Base-by-base conservation (phyloP, 2,888 invertebrate genomes). In the Sphaerophoria rueppellii region DNA sequence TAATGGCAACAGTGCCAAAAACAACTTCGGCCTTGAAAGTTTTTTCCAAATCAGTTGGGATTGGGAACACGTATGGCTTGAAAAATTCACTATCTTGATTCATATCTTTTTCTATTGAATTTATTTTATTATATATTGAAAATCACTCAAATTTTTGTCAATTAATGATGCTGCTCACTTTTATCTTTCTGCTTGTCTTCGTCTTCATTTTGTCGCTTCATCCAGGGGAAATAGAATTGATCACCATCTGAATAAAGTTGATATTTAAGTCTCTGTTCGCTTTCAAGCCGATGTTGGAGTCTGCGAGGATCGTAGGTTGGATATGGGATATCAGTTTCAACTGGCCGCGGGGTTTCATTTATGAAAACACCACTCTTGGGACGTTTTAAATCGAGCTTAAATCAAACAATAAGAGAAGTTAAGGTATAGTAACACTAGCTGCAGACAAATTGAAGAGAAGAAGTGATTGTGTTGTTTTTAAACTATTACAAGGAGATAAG, bases 321-420 rank as follows among this genome's bases (percentile, higher is more conserved):
- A 37, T 89, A 91, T 0, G 90, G 90, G 34, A 89, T 86, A 5
- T 74, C 77, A 40, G 88, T 69, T 24, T 88, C 89, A 2, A 78
- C 79, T 0, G 89, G 88, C 2, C 89, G 87, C 70, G 89, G 87
- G 1, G 89, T 89, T 82, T 91, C 90, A 75, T 91, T 91, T 3
- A 91, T 55, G 57, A 88, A 90, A 72, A 91, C 88, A 4, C 91
- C 91, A 86, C 90, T 91, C 76, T 89, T 90, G 0, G 90, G 90
- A 3, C 89, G 89, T 52, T 90, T 90, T 4, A 91, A 55, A 52
- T 89, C 89, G 2, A 91, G 89, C 91, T 91, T 37, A 34, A 69
- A 61, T 9, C 24, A 46, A 14, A 32, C 12, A 61, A 55, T 24
- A 37, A 37, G 24, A 35, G 7, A 55, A 3, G 12, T 55, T 34